Percentiles rank a stretch among this genome's conserved stretches.
These are phyloP conservation scores for Sinocyclocheilus rhinocerous DNA, from an alignment of 2,113 vertebrate genomes.

Conservation along the genomic window DNA sequence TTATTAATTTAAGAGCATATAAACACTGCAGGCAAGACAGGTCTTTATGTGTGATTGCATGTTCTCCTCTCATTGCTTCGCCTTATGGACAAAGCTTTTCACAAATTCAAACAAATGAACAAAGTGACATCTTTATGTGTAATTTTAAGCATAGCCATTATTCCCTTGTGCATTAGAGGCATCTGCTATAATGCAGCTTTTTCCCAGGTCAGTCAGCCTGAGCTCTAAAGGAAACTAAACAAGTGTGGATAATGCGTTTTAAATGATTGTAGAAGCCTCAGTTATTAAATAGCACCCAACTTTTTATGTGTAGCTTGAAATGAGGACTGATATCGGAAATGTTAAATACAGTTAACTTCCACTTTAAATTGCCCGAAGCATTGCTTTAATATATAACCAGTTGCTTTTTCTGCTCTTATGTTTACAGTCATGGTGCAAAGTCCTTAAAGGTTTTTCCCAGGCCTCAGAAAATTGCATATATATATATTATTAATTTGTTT, in stretches of 20 bases:
- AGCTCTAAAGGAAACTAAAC: conserved; percentile 85
- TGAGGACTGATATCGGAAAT: conserved; percentile 43
- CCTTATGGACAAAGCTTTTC: neutral
- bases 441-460: conserved; percentile 11
- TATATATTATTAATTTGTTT: neutral
- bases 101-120: neutral
- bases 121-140: conserved; percentile 23
- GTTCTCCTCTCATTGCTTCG: neutral
- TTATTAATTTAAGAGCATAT: neutral
- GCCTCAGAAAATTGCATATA: neutral
- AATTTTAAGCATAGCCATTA: conserved; percentile 80
- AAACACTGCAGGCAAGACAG: neutral
- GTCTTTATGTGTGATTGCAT: neutral
- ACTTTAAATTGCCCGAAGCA: conserved; percentile 36
- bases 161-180: conserved; percentile 76
- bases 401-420: conserved; percentile 27
- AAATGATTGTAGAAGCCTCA: conserved; percentile 78
- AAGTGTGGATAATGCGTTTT: conserved; percentile 76
- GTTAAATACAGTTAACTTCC: conserved; percentile 34
- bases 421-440: conserved; percentile 34
- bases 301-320: conserved; percentile 41
- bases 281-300: conserved; percentile 80
- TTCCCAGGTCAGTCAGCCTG: conserved; percentile 84
- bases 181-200: conserved; percentile 83
- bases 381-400: conserved; percentile 49